These are phyloP conservation scores for Erpornis zantholeuca DNA, from an alignment of 2,113 vertebrate species.

Conservation along the genomic window DNA sequence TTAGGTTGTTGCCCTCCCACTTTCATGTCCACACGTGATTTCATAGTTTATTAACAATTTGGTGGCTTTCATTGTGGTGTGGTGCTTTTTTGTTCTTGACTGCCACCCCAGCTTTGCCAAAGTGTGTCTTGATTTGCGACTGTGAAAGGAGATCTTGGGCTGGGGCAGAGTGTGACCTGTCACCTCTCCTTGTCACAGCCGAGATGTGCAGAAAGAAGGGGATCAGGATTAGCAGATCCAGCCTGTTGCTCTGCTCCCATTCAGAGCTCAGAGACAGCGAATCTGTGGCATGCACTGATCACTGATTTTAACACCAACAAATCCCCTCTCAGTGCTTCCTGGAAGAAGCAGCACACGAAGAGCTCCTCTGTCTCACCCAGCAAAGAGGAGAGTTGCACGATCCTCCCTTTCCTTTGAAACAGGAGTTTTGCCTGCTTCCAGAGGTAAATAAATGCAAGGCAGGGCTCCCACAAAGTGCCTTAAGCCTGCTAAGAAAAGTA, in stretches of 20 bases:
- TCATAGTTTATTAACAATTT: neutral
- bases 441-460: fast-evolving
- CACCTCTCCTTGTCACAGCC: neutral
- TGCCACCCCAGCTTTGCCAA: neutral
- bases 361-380: neutral
- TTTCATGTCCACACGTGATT: neutral
- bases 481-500: neutral
- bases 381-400: neutral
- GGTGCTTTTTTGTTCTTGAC: neutral
- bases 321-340: neutral
- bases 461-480: neutral
- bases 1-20: neutral
- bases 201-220: neutral
- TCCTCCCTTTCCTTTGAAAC: neutral
- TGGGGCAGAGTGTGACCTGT: neutral
- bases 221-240: neutral
- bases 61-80: neutral
- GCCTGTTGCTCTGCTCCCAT: neutral
- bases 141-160: neutral
- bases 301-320: neutral
- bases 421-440: neutral
- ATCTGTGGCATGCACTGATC: neutral
- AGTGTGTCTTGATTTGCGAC: neutral
- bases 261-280: neutral
- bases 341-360: fast-evolving